These are phyloP conservation scores for Euura lappo DNA, from an alignment of 1,140 invertebrate species.

Conservation along the genomic window DNA sequence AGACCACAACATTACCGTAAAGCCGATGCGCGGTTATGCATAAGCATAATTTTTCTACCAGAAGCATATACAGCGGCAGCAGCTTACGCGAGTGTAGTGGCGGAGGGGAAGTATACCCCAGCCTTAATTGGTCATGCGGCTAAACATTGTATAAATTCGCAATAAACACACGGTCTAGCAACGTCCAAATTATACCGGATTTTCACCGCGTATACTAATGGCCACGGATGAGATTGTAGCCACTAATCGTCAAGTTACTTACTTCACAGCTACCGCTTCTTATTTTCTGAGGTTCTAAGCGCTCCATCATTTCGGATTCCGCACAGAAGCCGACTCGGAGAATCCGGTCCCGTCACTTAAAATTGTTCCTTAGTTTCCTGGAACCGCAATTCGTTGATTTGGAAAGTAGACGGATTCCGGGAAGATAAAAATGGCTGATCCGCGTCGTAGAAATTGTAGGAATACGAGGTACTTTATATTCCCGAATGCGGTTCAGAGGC, in stretches of 20 bases:
- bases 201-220: slow-evolving; percentile 24
- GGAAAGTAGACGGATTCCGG: not conserved
- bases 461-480: not conserved
- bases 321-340: no score
- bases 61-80: slow-evolving; percentile 27
- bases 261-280: not conserved
- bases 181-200: slow-evolving; percentile 44
- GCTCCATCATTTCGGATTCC: no score
- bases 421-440: not conserved
- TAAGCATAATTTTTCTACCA: slow-evolving; percentile 35
- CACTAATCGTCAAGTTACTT: not conserved
- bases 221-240: not conserved
- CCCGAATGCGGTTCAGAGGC: not conserved
- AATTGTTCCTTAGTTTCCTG: no score
- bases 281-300: not conserved
- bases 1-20: slow-evolving; percentile 58
- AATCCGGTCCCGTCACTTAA: no score
- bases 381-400: not conserved
- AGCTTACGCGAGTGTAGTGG: slow-evolving; percentile 37
- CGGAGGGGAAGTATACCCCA: slow-evolving; percentile 28
- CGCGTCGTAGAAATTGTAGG: no score
- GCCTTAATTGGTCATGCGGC: slow-evolving; percentile 55
- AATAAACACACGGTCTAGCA: slow-evolving; percentile 47
- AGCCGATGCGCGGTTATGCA: slow-evolving; percentile 51
- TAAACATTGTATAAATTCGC: slow-evolving; percentile 57